Evolutionary conservation across 1,140 invertebrate species (phyloP), one percentile per base, ranked within the genome.

Genomic region (Lamellibrachia luymesi): DNA sequence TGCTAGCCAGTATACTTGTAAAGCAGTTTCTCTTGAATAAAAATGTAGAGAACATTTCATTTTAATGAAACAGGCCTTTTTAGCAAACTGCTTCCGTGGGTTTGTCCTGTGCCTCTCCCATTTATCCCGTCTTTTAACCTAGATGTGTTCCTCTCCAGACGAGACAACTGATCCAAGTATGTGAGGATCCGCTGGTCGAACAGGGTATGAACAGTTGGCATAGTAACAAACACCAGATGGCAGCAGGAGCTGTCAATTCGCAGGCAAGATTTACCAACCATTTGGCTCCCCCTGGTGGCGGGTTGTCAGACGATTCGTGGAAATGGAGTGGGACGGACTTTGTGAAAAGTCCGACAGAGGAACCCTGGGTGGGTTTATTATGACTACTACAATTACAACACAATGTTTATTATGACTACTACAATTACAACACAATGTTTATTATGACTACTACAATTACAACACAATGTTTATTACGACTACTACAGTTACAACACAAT

Each of bases 161-260:
- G 27, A 17, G 92, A 8, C 56, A 93, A 38, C 96, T 98, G 56
- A 95, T 98, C 10, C 97, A 97, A 92, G 97, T 98, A 1, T 98
- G 98, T 98, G 98, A 98, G 95, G 97, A 98, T 0, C 97, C 97
- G 17, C 96, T 98, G 49, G 98, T 98, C 0, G 98, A 98, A 95
- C 98, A 98, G 95, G 98, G 98, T 0, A 25, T 94, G 17, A 91
- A 25, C 27, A 92, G 92, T 56, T 92, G 56, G 92, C 92, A 8
- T 90, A n/a, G 64, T 49, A 80, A 80, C 49, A 49, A 50, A 50
- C 38, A n/a, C 89, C 38, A 50, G 27, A 2, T 91, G 90, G 92
- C 52, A 50, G 6, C 56, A 49, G 5, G 25, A 91, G 90, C 91
- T 25, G 64, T 50, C 91, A 27, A 92, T 22, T 64, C 90, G 8